These are phyloP conservation scores for Hyperoplus lanceolatus DNA, from an alignment of 2,797 vertebrate genomes.

Conservation along the genomic window DNA sequence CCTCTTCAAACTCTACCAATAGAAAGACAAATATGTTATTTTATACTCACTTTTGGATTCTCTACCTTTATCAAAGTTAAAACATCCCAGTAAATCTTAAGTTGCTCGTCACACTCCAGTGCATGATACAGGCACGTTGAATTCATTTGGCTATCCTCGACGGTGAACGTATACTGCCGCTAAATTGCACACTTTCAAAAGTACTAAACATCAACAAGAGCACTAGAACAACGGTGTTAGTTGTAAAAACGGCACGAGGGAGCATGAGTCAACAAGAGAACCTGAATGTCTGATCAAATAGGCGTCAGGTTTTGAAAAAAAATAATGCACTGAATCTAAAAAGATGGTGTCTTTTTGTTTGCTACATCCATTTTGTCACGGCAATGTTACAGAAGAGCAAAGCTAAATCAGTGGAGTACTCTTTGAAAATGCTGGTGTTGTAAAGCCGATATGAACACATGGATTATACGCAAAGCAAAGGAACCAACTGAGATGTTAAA, in stretches of 20 bases:
- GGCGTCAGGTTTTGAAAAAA: no score
- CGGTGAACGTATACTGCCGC: not conserved
- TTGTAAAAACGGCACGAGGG: not conserved
- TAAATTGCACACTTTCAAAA: no score
- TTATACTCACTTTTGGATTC: not conserved
- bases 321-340: not conserved
- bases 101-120: not conserved
- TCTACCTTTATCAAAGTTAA: not conserved
- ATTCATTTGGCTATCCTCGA: not conserved
- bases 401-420: not conserved
- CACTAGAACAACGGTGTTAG: not conserved
- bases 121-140: not conserved
- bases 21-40: not conserved
- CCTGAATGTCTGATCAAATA: no score
- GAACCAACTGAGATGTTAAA: slow-evolving; percentile 13
- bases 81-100: not conserved
- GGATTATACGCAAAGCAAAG: not conserved
- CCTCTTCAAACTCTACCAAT: not conserved
- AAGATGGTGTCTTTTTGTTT: not conserved
- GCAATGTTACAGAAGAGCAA: not conserved
- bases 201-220: not conserved
- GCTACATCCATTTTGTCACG: not conserved
- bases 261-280: no score
- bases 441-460: not conserved
- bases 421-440: not conserved